Percentiles rank a stretch among this genome's conserved stretches.
These are phyloP conservation scores for Sitta carolinensis DNA, from an alignment of 2,797 vertebrate genomes.

Conservation along the genomic window DNA sequence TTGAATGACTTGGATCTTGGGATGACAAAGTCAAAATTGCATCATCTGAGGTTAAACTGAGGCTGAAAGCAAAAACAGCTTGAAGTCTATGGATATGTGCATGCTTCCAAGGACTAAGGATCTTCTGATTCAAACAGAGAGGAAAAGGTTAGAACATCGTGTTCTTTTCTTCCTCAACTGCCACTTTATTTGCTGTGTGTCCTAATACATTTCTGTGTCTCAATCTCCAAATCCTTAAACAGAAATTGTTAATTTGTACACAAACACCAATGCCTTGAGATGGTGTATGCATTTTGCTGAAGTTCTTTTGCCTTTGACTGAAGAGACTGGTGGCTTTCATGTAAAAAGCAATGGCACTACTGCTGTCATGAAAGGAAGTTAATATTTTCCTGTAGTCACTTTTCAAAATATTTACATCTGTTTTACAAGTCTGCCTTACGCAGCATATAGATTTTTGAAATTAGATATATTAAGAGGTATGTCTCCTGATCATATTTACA, in stretches of 20 bases:
- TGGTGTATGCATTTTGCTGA: not conserved
- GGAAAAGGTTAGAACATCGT: not conserved
- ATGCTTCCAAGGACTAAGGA: not conserved
- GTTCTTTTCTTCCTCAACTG: not conserved
- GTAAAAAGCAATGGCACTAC: not conserved
- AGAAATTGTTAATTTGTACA: not conserved
- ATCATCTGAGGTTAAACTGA: not conserved
- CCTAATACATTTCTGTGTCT: not conserved
- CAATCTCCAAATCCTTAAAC: not conserved
- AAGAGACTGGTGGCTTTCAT: not conserved
- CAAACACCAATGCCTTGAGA: not conserved
- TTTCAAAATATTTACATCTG: not conserved
- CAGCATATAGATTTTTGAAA: not conserved
- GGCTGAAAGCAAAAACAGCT: not conserved
- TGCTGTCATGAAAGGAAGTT: not conserved
- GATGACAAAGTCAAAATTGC: not conserved
- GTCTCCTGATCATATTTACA: conserved; percentile 5
- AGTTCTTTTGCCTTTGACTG: not conserved
- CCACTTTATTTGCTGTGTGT: not conserved
- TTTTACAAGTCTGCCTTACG: not conserved
- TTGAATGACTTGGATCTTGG: not conserved
- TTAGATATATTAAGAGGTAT: not conserved
- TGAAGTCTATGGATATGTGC: not conserved
- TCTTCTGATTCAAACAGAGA: not conserved
- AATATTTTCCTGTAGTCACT: not conserved